Conservation (phyloP, 2,797 vertebrate genomes). For the Poliocrania exsul region DNA sequence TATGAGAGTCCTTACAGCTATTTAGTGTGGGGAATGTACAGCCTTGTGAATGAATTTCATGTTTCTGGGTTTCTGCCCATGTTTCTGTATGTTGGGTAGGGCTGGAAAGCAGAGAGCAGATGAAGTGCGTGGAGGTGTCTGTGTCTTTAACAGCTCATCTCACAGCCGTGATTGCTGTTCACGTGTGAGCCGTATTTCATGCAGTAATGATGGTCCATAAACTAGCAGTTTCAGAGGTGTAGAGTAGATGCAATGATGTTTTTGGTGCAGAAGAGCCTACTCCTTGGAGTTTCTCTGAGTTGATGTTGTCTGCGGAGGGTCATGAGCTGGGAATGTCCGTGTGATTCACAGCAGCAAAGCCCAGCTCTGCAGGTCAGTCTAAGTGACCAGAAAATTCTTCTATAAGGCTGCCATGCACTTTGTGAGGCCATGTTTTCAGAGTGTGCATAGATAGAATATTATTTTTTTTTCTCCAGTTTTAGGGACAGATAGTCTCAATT, state of each 20-base stretch:
- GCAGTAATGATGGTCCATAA: neutral
- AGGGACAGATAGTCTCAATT: neutral
- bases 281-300: neutral
- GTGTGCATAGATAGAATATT: neutral
- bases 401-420: neutral
- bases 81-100: neutral
- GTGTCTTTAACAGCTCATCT: neutral
- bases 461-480: neutral
- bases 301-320: neutral
- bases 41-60: accelerated
- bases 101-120: neutral
- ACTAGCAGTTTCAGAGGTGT: neutral
- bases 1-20: neutral
- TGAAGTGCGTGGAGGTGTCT: neutral
- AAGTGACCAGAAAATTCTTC: neutral
- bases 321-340: accelerated
- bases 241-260: neutral
- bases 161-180: accelerated
- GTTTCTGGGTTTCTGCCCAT: neutral
- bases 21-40: neutral
- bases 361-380: neutral
- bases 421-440: neutral
- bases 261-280: neutral
- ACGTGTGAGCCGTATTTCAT: neutral
- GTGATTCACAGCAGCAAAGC: neutral